Evolutionary conservation across 2,888 invertebrate species (phyloP), one percentile per base, ranked within the genome.

Genomic region (Slavum lentiscoides): DNA sequence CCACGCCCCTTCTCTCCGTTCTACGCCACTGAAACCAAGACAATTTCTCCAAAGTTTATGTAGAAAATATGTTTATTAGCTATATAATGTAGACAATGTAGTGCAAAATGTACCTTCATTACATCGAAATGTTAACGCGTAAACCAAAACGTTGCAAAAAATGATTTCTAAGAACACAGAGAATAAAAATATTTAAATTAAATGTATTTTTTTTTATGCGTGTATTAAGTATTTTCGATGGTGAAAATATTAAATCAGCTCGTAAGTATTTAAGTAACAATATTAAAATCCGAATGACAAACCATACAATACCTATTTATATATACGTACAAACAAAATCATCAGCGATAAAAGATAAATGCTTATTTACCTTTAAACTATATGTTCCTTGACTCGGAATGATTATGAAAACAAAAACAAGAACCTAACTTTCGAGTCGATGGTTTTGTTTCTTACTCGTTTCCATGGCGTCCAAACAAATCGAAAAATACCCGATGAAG

Each of bases 391-490:
- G 49, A 43, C 6, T 9, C 8, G 43, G 9, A 43, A 43, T 7
- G 49, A 49, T 49, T 49, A 49, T 13, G 49, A 49, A 49, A 49
- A 49, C 13, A 49, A 7, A 9, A 49, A 49, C 43, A 68, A 67
- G 21, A 53, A 23, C 23, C 23, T 9, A 21, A 49, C 53, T 19
- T 69, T 69, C 55, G 11, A 62, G n/a, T 5, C 2, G 30, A n/a
- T 2, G 1, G 53, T 55, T 74, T 66, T 75, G 39, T 67, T 66
- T 75, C 21, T 6, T 62, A 13, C 23, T 8, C 43, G 75, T 76
- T 76, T 30, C 75, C 59, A 76, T 76, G 68, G 8, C 67, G 17
- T 11, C 70, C 23, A 7, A 64, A 19, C 21, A 21, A 59, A n/a
- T 21, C n/a, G 15, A 61, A 61, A 23, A 59, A 59, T 8, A 58